Evolutionary conservation across 2,113 vertebrate genomes (phyloP).

Genomic region (Plectropomus leopardus): DNA sequence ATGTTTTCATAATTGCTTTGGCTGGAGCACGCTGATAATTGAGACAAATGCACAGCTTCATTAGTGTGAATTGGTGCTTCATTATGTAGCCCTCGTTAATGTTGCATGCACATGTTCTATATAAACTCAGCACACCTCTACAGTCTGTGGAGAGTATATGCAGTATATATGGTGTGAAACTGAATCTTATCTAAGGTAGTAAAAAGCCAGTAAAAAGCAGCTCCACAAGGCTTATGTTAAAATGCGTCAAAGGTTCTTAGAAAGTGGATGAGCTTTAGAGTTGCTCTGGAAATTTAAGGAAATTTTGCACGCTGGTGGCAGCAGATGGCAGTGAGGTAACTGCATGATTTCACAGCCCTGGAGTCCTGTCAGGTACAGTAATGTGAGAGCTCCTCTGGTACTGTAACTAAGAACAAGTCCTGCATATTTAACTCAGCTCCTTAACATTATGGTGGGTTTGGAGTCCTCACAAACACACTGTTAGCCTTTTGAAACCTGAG

Average conservation of each 20-base stretch:
- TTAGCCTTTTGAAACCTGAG: no score
- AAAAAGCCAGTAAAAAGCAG: not conserved
- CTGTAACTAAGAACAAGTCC: conserved; percentile 7
- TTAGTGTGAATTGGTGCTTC: conserved; percentile 45
- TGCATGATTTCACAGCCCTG: not conserved
- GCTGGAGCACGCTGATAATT: conserved; percentile 37
- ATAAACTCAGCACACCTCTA: not conserved
- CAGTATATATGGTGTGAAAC: not conserved
- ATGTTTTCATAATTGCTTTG: conserved; percentile 46
- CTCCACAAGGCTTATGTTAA: not conserved
- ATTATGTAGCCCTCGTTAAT: conserved; percentile 17
- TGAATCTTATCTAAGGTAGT: not conserved
- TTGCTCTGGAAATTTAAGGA: not conserved
- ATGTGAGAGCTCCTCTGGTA: not conserved
- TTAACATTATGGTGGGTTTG: not conserved
- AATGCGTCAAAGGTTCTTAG: not conserved
- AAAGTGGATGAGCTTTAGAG: not conserved
- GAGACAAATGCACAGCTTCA: conserved; percentile 50
- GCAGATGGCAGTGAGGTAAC: conserved; percentile 32
- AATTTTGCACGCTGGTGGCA: not conserved
- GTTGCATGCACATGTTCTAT: conserved; percentile 8
- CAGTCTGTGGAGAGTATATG: not conserved
- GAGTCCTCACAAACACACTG: no score
- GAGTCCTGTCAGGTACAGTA: not conserved
- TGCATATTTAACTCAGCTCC: not conserved